A percentile compares a stretch with the other conserved stretches of the same genome.
These are phyloP conservation scores for Megastigmus dorsalis DNA, from an alignment of 2,888 invertebrate species.

Conservation along the genomic window DNA sequence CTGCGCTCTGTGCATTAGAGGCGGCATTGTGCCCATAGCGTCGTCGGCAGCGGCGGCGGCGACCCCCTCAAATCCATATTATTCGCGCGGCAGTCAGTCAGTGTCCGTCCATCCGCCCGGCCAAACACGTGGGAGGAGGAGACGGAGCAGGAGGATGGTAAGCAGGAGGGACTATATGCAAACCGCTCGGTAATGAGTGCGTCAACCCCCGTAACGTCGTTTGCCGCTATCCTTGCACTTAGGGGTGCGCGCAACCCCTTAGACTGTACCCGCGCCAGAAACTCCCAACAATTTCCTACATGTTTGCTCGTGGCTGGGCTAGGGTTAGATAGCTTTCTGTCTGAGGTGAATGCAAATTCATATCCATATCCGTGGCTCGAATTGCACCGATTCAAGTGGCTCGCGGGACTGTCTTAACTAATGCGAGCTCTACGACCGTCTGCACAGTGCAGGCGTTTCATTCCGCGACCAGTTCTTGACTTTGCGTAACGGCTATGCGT, in stretches of 20 bases:
- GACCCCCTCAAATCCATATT: slow-evolving; percentile 71
- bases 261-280: not conserved
- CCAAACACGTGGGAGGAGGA: too few species aligned
- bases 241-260: slow-evolving; percentile 47
- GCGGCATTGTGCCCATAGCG: slow-evolving; percentile 71
- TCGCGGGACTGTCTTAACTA: slow-evolving; percentile 6
- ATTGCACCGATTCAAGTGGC: too few species aligned
- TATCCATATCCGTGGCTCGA: slow-evolving; percentile 43
- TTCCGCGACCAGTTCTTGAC: too few species aligned
- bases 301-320: not conserved
- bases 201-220: slow-evolving; percentile 73
- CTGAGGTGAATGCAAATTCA: slow-evolving; percentile 36
- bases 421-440: too few species aligned
- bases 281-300: slow-evolving; percentile 38
- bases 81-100: slow-evolving; percentile 71
- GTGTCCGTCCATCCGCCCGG: slow-evolving; percentile 62
- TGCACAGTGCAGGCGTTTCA: too few species aligned
- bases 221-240: slow-evolving; percentile 72
- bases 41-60: too few species aligned
- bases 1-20: slow-evolving; percentile 69
- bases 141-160: too few species aligned
- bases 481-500: too few species aligned
- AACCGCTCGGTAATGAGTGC: slow-evolving; percentile 73
- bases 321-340: too few species aligned
- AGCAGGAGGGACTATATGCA: slow-evolving; percentile 71